Evolutionary conservation across 2,888 invertebrate species (phyloP).

Genomic region (Anticlea derivata): DNA sequence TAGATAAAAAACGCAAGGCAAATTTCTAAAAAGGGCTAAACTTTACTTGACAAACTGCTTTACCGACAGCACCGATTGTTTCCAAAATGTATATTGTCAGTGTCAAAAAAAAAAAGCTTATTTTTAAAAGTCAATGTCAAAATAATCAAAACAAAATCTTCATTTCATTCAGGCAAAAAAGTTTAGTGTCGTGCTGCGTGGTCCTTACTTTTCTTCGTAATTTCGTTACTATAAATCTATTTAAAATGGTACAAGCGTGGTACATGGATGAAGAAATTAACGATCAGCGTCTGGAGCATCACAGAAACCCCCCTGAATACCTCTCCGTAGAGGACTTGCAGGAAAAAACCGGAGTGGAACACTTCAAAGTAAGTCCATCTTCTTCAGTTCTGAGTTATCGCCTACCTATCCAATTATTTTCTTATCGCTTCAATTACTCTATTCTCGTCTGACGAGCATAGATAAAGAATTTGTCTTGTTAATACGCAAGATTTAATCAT

Average conservation of each 20-base stretch:
- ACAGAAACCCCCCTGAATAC: slow-evolving; percentile 89
- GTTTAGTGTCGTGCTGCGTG: not conserved
- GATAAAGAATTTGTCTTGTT: not conserved
- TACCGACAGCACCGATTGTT: too few relatives aligned
- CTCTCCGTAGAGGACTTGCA: slow-evolving; percentile 87
- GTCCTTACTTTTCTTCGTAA: too few relatives aligned
- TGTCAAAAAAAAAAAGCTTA: too few relatives aligned
- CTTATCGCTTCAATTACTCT: slow-evolving; percentile 2
- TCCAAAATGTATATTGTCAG: not conserved
- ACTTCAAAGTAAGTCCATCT: slow-evolving; percentile 88
- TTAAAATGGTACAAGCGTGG: slow-evolving; percentile 93
- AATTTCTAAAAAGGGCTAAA: too few relatives aligned
- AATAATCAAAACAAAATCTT: not conserved
- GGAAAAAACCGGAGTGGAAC: slow-evolving; percentile 92
- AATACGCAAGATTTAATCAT: too few relatives aligned
- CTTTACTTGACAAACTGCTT: too few relatives aligned
- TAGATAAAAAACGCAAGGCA: too few relatives aligned
- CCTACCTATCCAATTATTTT: not conserved
- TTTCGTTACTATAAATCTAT: too few relatives aligned
- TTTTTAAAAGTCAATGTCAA: slow-evolving; percentile 2
- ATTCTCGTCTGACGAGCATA: not conserved
- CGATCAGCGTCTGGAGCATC: slow-evolving; percentile 94
- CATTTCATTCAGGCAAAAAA: not conserved
- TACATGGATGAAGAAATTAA: slow-evolving; percentile 87
- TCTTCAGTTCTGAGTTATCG: not conserved